Evolutionary conservation across 2,888 invertebrate species (phyloP), one percentile per base, ranked within the genome.

Genomic region (Adineta ricciae): DNA sequence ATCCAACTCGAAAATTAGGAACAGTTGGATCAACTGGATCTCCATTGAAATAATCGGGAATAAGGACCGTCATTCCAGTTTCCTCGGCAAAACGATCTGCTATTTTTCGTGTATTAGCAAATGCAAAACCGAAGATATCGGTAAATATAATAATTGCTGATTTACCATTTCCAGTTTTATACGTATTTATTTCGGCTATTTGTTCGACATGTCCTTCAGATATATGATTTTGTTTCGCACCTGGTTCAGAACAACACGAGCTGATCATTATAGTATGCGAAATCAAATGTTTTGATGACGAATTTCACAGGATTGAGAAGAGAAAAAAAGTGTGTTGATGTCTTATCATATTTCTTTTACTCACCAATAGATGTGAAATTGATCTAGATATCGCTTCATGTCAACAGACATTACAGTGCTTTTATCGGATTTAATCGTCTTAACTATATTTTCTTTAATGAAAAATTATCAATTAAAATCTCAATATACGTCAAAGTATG

Each of bases 141-240:
- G 73, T 78, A 78, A 78, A 78, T 41, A 78, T 24, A 78, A 78
- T 41, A 41, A 78, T 78, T 11, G 41, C 73, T 14, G 73, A 78
- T 41, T 78, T 41, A 21, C 73, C 73, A 24, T 78, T 24, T 24
- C 73, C 73, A 24, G 41, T 78, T 41, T 27, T 78, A 41, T 78
- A 78, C 11, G 38, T 41, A 41, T 78, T 78, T 36, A 78, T 24
- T 36, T 7, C 73, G 9, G 73, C 73, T 14, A 78, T 11, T 24
- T 21, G 2, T 41, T 78, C 73, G 38, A 21, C 73, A 41, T 41
- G 41, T 21, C 73, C 73, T 78, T 78, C 21, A 41, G 24, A 21
- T 41, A 19, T 2, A 78, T 78, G 41, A 38, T 2, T 78, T 41
- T 78, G 73, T 78, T 78, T 21, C 3, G 73, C 73, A 41, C 73